phyloP scores from a whole-genome alignment of 2,888 invertebrate species.

The Tipula unca region DNA sequence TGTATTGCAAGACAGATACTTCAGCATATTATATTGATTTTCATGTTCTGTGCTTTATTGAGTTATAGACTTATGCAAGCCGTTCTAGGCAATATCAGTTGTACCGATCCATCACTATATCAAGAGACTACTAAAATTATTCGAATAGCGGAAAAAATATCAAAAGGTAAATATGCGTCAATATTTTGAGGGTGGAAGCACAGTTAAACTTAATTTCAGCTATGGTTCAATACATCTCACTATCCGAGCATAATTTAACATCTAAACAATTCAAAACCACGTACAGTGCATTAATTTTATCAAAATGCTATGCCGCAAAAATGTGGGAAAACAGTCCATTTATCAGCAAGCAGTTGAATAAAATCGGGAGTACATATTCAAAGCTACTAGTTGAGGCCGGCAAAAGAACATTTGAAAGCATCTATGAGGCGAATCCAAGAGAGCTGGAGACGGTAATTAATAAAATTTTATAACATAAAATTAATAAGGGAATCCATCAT shows the following conservation, averaged over 20 bases:
- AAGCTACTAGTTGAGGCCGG: conserved; percentile 55
- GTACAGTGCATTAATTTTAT: conserved; percentile 51
- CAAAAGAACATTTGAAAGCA: conserved; percentile 53
- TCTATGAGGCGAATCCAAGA: conserved; percentile 59
- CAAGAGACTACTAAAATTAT: conserved; percentile 63
- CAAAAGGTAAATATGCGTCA: conserved; percentile 49
- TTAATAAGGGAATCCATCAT: neutral
- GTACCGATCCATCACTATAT: conserved; percentile 57
- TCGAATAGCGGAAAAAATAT: conserved; percentile 55
- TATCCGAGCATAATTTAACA: conserved; percentile 32
- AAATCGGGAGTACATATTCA: conserved; percentile 60
- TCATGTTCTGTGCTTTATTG: neutral
- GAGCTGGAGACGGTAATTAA: conserved; percentile 57
- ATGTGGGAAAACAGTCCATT: conserved; percentile 69
- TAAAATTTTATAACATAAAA: neutral
- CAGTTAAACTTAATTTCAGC: too few species aligned
- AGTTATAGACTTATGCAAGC: conserved; percentile 66
- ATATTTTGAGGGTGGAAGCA: neutral
- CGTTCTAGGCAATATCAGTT: conserved; percentile 56
- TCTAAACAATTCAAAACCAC: conserved; percentile 46
- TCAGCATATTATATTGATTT: neutral
- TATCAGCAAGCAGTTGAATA: conserved; percentile 60
- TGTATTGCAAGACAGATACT: conserved; percentile 27
- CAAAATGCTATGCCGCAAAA: conserved; percentile 57
- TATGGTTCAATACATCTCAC: conserved; percentile 49